phyloP scores from a whole-genome alignment of 30 jellyfish, hydroid and myxozoan genomes.

The Pelagia noctiluca region DNA sequence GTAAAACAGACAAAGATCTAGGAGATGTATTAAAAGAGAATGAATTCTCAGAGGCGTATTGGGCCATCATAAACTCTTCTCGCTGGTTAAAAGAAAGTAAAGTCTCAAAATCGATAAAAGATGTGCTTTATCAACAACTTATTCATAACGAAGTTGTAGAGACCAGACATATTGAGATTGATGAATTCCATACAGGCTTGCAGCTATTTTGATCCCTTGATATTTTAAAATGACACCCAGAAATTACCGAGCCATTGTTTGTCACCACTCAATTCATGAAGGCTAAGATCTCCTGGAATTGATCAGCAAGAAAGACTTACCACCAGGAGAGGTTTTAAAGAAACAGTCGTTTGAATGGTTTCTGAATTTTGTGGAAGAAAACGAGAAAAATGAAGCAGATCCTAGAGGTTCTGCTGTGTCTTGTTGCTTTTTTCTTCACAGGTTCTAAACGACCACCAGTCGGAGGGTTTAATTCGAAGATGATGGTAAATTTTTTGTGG shows the following conservation, averaged over 20 bases:
- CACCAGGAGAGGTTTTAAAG: too few species aligned
- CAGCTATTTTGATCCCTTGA: background rate
- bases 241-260: background rate
- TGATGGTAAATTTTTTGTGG: too few species aligned
- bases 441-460: too few species aligned
- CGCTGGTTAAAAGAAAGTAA: constrained; percentile 8
- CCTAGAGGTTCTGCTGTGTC: too few species aligned
- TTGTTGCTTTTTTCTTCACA: too few species aligned
- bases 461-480: background rate
- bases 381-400: too few species aligned
- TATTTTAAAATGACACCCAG: background rate
- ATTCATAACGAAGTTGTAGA: background rate
- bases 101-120: background rate
- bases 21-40: background rate
- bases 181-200: constrained; percentile 9
- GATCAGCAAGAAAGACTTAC: too few species aligned
- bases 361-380: too few species aligned
- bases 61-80: constrained; percentile 4
- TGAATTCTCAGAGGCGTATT: background rate
- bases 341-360: too few species aligned
- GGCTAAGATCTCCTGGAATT: background rate
- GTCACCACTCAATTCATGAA: background rate
- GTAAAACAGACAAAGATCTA: background rate
- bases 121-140: background rate
- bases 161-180: background rate